Evolutionary conservation across 2,113 vertebrate species (phyloP).

Genomic region (Apodemus sylvaticus): DNA sequence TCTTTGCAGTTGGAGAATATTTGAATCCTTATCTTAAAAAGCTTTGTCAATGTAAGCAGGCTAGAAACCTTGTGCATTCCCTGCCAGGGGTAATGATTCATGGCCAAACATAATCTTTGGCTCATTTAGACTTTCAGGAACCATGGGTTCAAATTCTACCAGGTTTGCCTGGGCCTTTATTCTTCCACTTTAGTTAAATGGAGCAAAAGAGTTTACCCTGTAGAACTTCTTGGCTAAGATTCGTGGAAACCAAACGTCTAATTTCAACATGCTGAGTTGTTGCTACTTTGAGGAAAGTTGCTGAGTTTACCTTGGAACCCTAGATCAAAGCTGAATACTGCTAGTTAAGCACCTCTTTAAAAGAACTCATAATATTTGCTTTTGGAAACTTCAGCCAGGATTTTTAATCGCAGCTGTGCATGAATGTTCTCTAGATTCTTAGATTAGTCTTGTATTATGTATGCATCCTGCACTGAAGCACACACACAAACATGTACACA

Average conservation of each 20-base stretch:
- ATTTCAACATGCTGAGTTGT: constrained; percentile 12
- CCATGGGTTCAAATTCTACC: constrained; percentile 65
- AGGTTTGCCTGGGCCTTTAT: constrained; percentile 40
- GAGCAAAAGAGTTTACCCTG: constrained; percentile 11
- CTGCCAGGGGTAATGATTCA: background rate
- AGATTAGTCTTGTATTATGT: background rate
- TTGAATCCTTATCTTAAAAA: constrained; percentile 63
- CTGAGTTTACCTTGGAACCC: constrained; percentile 57
- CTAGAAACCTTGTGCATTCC: background rate
- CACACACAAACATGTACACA: background rate
- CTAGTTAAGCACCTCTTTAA: constrained; percentile 57
- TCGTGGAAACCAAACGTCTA: constrained; percentile 27
- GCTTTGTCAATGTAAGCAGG: constrained; percentile 43
- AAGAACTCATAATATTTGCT: constrained; percentile 61
- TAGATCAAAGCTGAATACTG: constrained; percentile 63
- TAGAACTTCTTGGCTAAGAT: constrained; percentile 41
- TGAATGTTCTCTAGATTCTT: constrained; percentile 7
- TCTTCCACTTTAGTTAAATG: constrained; percentile 50
- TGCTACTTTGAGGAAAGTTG: constrained; percentile 54
- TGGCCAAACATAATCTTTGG: constrained; percentile 38
- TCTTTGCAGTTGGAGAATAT: background rate
- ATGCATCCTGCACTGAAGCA: background rate
- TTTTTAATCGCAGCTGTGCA: constrained; percentile 32
- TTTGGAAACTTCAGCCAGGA: constrained; percentile 48
- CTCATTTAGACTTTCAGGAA: constrained; percentile 66